Evolutionary conservation across 2,888 invertebrate genomes (phyloP), one percentile per base, ranked within the genome.

Genomic region (Nyleta sp.): DNA sequence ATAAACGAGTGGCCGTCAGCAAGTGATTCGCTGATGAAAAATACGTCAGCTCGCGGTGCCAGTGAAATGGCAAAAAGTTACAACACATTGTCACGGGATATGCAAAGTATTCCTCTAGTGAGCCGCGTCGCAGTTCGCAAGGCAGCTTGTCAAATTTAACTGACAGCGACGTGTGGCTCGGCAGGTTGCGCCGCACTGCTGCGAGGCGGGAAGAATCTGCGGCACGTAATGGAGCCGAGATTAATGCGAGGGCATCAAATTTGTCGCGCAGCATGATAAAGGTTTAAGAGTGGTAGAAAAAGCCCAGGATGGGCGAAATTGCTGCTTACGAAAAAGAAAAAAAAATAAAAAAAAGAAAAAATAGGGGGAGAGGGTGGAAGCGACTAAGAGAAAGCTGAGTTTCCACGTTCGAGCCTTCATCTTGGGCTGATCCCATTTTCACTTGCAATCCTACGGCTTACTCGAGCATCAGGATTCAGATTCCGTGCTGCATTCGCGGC

Each of bases 171-270:
- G 55, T 44, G 64, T 20, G 42, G 22, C 67, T 15, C 59, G 31
- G 67, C 22, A 35, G 17, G 48, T 24, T 28, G 53, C 22, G 31
- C 35, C 35, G 46, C 28, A 33, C 68, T 11, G 18, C 11, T 40
- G 42, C 55, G 70, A 71, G 71, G 42, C 57, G 42, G 67, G 52
- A 80, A 72, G 77, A 78, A 78, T 64, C 52, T 38, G 64, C 46
- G 62, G 62, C 75, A 74, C 80, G 80, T 84, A 85, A 86, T 85
- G 78, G 83, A 84, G 82, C 74, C 71, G 77, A 82, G 84, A 85
- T 84, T 85, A 86, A 86, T 85, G 83, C 81, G 75, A 67, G 64
- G 78, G 75, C 82, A 82, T 85, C 84, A 85, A 87, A 86, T 85
- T 84, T 85, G 84, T 84, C 85, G 81, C 70, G 76, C 75, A 59